These are phyloP conservation scores for Megaceryle maxima DNA, from an alignment of 2,113 vertebrate species.

Conservation along the genomic window DNA sequence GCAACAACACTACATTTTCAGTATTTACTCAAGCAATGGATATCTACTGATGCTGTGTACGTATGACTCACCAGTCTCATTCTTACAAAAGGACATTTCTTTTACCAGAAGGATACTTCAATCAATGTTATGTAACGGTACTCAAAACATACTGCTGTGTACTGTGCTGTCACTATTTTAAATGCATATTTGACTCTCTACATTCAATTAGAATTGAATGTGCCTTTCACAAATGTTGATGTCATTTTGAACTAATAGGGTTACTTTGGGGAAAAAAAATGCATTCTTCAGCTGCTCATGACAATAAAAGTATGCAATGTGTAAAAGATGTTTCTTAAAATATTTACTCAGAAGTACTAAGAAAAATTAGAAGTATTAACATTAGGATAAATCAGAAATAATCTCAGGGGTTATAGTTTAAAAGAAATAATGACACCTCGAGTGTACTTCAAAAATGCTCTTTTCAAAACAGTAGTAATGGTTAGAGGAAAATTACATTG, in stretches of 20 bases:
- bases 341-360: background rate
- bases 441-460: background rate
- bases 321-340: slow-evolving; percentile 67
- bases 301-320: slow-evolving; percentile 59
- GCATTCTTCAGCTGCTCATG: slow-evolving; percentile 2
- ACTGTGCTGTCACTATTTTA: slow-evolving; percentile 18
- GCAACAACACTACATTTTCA: slow-evolving; percentile 70
- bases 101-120: slow-evolving; percentile 68
- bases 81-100: slow-evolving; percentile 67
- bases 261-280: background rate
- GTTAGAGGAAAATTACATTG: background rate
- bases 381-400: background rate
- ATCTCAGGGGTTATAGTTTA: background rate
- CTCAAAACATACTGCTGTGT: slow-evolving; percentile 44
- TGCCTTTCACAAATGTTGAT: background rate
- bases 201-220: slow-evolving; percentile 1
- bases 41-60: slow-evolving; percentile 69
- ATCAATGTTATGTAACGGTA: slow-evolving; percentile 59
- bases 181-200: slow-evolving; percentile 36
- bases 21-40: slow-evolving; percentile 73
- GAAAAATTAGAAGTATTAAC: background rate
- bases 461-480: background rate
- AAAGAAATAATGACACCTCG: background rate
- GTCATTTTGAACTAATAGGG: background rate
- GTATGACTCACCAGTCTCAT: slow-evolving; percentile 62